Evolutionary conservation across 2,113 vertebrate species (phyloP), one percentile per base, ranked within the genome.

Genomic region (Mus spicilegus): DNA sequence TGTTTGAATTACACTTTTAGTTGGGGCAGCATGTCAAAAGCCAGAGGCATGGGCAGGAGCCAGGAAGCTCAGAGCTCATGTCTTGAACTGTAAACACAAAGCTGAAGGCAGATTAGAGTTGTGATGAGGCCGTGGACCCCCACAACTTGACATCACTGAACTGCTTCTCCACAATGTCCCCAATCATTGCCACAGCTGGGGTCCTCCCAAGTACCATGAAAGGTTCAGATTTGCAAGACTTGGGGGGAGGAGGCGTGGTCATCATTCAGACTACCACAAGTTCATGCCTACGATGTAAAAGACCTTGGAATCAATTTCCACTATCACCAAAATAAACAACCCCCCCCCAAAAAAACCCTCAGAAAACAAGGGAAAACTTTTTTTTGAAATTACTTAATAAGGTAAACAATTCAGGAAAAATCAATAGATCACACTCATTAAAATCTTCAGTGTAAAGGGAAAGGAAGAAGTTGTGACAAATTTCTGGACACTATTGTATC

Each of bases 391-490:
- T 81, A 88, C 3, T 49, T 61, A 28, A 39, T 39, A 81, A 86
- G 2, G 69, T 93, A 90, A 87, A 49, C 8, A 51, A 17, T 88
- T 5, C 78, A 89, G 20, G 42, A 94, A 63, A 54, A 65, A 90
- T 39, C 63, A 86, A 12, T 90, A 56, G 2, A 6, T 17, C 0
- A 20, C 77, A 19, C 36, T n/a, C 49, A 49, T 67, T 93, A 89
- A 94, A 91, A 85, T 42, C 30, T 39, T 76, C 26, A 16, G 63
- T 75, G 33, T 89, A 22, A 65, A 72, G 69, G 17, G 8, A 88
- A 82, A 63, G 39, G n/a, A 93, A 65, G 78, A 85, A 69, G 85
- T 73, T 93, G 93, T 80, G 89, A 85, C 26, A 19, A 51, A 78
- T 42, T 58, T 67, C 89, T 87, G 51, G 69, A 5, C n/a, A 46